These are phyloP conservation scores for Orchestia grillus DNA, from an alignment of 1,140 invertebrate genomes.

Conservation along the genomic window DNA sequence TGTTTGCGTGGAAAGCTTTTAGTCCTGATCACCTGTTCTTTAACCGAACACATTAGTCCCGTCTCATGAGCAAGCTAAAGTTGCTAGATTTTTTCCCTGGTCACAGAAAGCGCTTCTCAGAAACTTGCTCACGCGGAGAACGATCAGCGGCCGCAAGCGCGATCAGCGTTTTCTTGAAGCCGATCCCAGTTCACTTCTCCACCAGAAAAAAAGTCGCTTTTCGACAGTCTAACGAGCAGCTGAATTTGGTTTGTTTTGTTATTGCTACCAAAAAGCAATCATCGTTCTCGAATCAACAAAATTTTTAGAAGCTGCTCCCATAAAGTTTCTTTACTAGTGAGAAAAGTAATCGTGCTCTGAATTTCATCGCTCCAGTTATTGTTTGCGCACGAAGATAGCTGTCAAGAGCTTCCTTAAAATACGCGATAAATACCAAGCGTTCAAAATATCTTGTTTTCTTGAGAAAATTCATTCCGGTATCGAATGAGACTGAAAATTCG, in stretches of 20 bases:
- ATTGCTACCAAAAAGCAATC: background rate
- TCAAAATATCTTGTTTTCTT: too few species aligned
- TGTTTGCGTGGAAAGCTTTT: background rate
- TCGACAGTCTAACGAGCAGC: background rate
- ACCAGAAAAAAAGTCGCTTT: background rate
- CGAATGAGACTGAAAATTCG: too few species aligned
- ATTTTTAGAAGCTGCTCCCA: too few species aligned
- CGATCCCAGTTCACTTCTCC: background rate
- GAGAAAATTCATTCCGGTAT: too few species aligned
- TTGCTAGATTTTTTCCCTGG: background rate
- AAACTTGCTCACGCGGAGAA: background rate
- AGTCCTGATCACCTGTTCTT: background rate
- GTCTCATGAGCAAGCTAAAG: background rate
- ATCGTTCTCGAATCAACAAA: background rate
- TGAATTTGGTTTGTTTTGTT: background rate
- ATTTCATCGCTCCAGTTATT: too few species aligned
- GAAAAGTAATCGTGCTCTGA: too few species aligned
- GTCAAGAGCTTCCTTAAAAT: too few species aligned
- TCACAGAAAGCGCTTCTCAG: background rate
- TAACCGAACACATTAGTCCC: background rate
- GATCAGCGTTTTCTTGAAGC: background rate
- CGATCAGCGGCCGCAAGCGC: background rate
- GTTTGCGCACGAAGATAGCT: too few species aligned
- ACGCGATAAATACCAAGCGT: too few species aligned
- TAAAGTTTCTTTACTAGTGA: too few species aligned